Evolutionary conservation across 2,888 invertebrate genomes (phyloP).

Genomic region (Polyploca ridens): DNA sequence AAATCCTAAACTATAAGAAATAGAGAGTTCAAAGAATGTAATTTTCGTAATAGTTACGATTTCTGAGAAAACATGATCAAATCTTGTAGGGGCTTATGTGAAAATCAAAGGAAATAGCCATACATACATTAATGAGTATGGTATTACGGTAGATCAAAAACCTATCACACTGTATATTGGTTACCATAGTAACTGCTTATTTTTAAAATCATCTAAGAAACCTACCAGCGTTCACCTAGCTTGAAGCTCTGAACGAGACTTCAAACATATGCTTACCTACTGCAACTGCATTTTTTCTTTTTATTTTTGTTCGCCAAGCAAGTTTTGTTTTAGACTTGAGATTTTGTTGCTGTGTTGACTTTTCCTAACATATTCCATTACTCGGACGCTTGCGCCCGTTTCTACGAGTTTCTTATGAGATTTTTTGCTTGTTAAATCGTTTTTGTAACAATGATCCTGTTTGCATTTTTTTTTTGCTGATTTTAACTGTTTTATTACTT

Average conservation of each 20-base stretch:
- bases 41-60: too few relatives aligned
- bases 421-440: slow-evolving; percentile 44
- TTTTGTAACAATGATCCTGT: slow-evolving; percentile 52
- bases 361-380: slow-evolving; percentile 35
- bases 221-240: not conserved
- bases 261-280: slow-evolving; percentile 28
- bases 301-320: slow-evolving; percentile 32
- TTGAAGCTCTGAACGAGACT: slow-evolving; percentile 20
- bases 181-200: too few relatives aligned
- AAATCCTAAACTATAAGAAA: too few relatives aligned
- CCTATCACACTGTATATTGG: too few relatives aligned
- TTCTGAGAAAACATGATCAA: too few relatives aligned
- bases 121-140: too few relatives aligned
- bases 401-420: slow-evolving; percentile 50
- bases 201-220: not conserved
- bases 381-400: slow-evolving; percentile 33
- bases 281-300: slow-evolving; percentile 21
- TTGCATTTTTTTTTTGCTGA: slow-evolving; percentile 34
- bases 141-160: too few relatives aligned
- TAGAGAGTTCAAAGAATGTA: too few relatives aligned
- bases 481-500: not conserved
- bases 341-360: slow-evolving; percentile 30
- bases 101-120: too few relatives aligned
- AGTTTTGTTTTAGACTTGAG: slow-evolving; percentile 24
- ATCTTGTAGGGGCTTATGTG: too few relatives aligned